phyloP scores from a whole-genome alignment of 2,797 vertebrate species.

The Acipenser ruthenus region DNA sequence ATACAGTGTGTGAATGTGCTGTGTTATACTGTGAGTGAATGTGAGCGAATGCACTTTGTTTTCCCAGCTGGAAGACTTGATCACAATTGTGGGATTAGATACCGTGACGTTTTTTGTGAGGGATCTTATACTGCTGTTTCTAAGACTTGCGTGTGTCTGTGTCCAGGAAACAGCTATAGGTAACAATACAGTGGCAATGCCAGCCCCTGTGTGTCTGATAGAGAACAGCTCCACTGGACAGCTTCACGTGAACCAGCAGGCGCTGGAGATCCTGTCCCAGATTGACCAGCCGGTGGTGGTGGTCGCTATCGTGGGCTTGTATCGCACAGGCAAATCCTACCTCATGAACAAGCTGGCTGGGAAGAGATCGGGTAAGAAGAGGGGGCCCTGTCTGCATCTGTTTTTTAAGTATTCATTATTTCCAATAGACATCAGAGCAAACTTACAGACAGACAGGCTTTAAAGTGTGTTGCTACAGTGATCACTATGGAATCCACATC shows the following conservation, averaged over 20 bases:
- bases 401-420: no score
- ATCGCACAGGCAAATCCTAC: constrained; percentile 56
- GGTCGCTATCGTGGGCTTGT: constrained; percentile 47
- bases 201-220: constrained; percentile 35
- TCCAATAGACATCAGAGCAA: neutral
- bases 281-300: constrained; percentile 47
- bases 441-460: neutral
- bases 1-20: no score
- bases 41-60: no score
- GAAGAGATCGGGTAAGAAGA: constrained; percentile 20
- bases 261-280: constrained; percentile 31
- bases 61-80: no score
- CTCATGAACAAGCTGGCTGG: constrained; percentile 53
- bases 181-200: constrained; percentile 11
- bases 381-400: no score
- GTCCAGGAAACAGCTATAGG: neutral
- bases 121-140: no score
- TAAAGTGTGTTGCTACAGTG: neutral
- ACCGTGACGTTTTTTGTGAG: no score
- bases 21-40: no score
- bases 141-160: no score
- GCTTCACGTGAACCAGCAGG: constrained; percentile 27
- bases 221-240: constrained; percentile 23
- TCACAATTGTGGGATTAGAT: no score
- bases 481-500: no score